These are phyloP conservation scores for Phragmatobia fuliginosa DNA, from an alignment of 2,888 invertebrate genomes.

Conservation along the genomic window DNA sequence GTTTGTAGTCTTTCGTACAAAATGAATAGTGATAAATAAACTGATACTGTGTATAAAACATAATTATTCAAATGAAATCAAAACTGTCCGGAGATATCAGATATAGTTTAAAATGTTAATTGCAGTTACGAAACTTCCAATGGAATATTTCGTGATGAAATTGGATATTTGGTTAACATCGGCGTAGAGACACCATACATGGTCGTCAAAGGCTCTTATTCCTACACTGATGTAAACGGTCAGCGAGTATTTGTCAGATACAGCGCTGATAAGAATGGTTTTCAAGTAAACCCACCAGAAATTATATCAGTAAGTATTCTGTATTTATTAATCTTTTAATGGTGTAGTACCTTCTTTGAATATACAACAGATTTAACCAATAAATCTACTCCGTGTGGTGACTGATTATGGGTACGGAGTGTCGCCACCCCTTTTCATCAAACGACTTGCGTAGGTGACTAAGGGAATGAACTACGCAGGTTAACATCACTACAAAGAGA, in stretches of 20 bases:
- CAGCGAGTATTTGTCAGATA: constrained; percentile 46
- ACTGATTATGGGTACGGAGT: no score
- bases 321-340: not conserved
- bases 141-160: constrained; percentile 88
- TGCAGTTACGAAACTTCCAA: constrained; percentile 89
- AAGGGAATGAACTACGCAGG: no score
- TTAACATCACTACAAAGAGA: no score
- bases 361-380: not conserved
- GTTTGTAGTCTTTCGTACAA: not conserved
- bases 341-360: not conserved
- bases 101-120: constrained; percentile 21
- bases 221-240: constrained; percentile 58
- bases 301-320: constrained; percentile 17
- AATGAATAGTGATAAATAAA: no score
- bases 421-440: no score
- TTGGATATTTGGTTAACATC: constrained; percentile 79
- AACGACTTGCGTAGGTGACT: no score
- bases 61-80: no score
- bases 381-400: no score
- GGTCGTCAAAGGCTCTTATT: constrained; percentile 56
- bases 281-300: not conserved
- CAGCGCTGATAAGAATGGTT: constrained; percentile 58
- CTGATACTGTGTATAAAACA: no score
- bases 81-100: no score
- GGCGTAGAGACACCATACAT: constrained; percentile 56